These are phyloP conservation scores for Craseonycteris thonglongyai DNA, from an alignment of 2,113 vertebrate genomes.

Conservation along the genomic window DNA sequence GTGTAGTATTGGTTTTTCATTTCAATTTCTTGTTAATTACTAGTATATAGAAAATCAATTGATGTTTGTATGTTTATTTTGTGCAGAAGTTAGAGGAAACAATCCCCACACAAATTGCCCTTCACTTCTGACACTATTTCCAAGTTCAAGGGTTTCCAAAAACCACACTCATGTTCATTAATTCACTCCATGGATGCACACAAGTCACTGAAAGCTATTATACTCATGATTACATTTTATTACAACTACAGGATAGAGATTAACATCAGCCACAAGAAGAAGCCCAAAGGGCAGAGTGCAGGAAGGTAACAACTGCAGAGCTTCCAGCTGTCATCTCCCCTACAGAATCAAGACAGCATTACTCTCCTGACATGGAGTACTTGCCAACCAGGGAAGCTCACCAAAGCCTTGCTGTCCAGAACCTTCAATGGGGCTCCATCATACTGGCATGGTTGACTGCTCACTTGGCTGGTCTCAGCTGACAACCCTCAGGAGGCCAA, in stretches of 20 bases:
- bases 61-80: neutral
- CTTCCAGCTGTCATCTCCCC: neutral
- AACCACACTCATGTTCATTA: neutral
- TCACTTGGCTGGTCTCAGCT: neutral
- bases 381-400: neutral
- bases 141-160: neutral
- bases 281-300: neutral
- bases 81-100: neutral
- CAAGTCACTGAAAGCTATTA: neutral
- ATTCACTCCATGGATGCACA: neutral
- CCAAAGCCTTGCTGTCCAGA: neutral
- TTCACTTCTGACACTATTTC: neutral
- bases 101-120: neutral
- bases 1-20: neutral
- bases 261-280: neutral
- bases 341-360: neutral
- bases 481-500: neutral
- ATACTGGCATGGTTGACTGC: neutral
- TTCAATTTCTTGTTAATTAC: neutral
- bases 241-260: neutral
- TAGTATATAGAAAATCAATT: neutral
- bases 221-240: neutral
- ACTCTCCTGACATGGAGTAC: neutral
- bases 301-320: neutral
- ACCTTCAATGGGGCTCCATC: neutral